phyloP scores from a whole-genome alignment of 2,888 invertebrate species.

The Ametastegia equiseti region DNA sequence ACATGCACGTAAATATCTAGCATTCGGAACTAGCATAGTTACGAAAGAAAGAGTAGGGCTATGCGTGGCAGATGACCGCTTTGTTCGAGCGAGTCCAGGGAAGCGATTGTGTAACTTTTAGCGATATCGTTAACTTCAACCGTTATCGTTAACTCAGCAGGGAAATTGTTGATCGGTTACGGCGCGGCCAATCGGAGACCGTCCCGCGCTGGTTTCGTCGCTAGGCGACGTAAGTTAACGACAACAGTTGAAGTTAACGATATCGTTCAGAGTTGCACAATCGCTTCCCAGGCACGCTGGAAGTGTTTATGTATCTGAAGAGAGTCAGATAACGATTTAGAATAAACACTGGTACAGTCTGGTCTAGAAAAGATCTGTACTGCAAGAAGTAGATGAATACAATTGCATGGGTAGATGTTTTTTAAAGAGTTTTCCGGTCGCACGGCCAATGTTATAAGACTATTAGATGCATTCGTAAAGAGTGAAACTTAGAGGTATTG shows the following conservation, averaged over 20 bases:
- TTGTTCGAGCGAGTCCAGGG: conserved; percentile 11
- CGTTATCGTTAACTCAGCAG: too few relatives aligned
- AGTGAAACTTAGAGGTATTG: background rate
- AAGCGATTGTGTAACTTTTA: too few relatives aligned
- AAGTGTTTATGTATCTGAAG: conserved; percentile 16
- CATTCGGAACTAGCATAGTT: background rate
- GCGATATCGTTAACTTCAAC: too few relatives aligned
- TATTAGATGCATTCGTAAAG: background rate
- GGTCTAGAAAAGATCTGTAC: conserved; percentile 8
- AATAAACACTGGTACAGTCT: background rate
- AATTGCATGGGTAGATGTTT: background rate
- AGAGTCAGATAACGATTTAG: conserved; percentile 14
- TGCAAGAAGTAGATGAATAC: conserved; percentile 4
- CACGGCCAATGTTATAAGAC: background rate
- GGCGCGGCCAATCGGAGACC: too few relatives aligned
- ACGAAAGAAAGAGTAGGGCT: background rate
- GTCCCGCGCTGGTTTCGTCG: too few relatives aligned
- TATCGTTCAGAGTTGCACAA: too few relatives aligned
- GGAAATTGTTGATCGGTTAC: too few relatives aligned
- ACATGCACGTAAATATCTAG: background rate
- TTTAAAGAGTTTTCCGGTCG: background rate
- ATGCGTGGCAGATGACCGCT: background rate
- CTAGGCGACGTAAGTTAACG: too few relatives aligned
- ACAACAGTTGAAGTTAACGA: too few relatives aligned
- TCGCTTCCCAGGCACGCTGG: background rate